A percentile compares a stretch with the other conserved stretches of the same genome.
phyloP scores from a whole-genome alignment of 2,113 vertebrate species.

The Seriola dumerili region DNA sequence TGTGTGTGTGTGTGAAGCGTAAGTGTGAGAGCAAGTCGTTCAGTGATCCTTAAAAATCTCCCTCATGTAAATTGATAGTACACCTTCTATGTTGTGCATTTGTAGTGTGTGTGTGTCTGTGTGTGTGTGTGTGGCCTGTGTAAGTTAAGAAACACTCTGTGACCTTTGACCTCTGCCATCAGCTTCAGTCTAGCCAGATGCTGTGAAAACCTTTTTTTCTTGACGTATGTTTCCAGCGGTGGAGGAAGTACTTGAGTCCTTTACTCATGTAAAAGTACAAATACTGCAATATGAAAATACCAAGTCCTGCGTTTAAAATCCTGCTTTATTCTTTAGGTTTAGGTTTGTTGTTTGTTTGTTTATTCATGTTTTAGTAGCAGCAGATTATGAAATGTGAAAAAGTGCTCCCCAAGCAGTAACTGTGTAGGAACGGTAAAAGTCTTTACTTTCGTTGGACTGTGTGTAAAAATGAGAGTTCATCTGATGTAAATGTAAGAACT shows the following conservation, averaged over 20 bases:
- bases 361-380: no score
- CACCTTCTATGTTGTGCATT: slow-evolving; percentile 27
- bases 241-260: not conserved
- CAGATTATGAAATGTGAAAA: no score
- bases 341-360: no score
- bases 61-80: slow-evolving; percentile 72
- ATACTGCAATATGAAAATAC: not conserved
- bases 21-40: slow-evolving; percentile 62
- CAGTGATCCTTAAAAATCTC: slow-evolving; percentile 70
- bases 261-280: not conserved
- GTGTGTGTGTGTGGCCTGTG: slow-evolving; percentile 58
- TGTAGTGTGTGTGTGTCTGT: slow-evolving; percentile 23
- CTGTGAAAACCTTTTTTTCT: not conserved
- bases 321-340: not conserved
- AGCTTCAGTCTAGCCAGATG: slow-evolving; percentile 65
- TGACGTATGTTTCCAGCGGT: not conserved
- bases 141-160: slow-evolving; percentile 64
- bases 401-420: no score
- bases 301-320: not conserved
- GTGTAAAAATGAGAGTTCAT: no score
- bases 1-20: slow-evolving; percentile 53
- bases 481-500: no score
- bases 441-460: no score
- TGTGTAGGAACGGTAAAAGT: not conserved
- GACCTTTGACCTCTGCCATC: slow-evolving; percentile 66